phyloP scores from a whole-genome alignment of 1,140 invertebrate species.

The Megalopta genalis region DNA sequence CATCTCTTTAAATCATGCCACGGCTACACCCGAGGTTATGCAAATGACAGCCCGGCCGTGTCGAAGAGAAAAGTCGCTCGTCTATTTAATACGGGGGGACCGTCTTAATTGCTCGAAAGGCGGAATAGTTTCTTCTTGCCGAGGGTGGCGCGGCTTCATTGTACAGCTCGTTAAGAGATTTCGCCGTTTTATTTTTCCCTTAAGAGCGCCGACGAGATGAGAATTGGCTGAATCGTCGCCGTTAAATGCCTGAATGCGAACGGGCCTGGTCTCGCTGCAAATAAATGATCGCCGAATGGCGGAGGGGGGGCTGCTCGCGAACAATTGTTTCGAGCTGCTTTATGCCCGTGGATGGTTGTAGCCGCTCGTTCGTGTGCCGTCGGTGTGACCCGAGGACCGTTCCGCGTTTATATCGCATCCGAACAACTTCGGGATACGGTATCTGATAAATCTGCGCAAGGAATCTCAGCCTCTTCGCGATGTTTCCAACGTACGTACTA shows the following conservation, averaged over 20 bases:
- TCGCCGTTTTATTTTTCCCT: neutral
- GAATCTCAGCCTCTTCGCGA: too few species aligned
- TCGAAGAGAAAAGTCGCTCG: slow-evolving; percentile 44
- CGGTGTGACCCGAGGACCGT: too few species aligned
- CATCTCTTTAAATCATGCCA: slow-evolving; percentile 44
- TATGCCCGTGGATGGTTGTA: too few species aligned
- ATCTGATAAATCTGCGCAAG: too few species aligned
- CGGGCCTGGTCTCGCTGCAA: neutral
- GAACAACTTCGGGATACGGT: too few species aligned
- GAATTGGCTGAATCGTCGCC: neutral
- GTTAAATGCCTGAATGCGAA: neutral
- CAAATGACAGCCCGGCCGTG: slow-evolving; percentile 35
- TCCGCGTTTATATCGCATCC: too few species aligned
- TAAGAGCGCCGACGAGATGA: neutral
- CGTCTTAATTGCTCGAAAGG: slow-evolving; percentile 40
- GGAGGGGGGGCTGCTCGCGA: neutral
- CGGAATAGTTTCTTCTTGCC: slow-evolving; percentile 19
- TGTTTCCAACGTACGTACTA: too few species aligned
- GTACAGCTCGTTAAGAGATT: slow-evolving; percentile 4
- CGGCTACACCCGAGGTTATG: slow-evolving; percentile 25
- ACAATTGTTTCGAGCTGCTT: neutral
- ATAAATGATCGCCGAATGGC: neutral
- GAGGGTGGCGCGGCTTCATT: slow-evolving; percentile 14
- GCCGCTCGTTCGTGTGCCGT: too few species aligned
- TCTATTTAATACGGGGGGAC: slow-evolving; percentile 25